Percentiles rank a stretch among this genome's conserved stretches.
Conservation (phyloP, 2,888 invertebrate genomes). For the Neelides folsomi region DNA sequence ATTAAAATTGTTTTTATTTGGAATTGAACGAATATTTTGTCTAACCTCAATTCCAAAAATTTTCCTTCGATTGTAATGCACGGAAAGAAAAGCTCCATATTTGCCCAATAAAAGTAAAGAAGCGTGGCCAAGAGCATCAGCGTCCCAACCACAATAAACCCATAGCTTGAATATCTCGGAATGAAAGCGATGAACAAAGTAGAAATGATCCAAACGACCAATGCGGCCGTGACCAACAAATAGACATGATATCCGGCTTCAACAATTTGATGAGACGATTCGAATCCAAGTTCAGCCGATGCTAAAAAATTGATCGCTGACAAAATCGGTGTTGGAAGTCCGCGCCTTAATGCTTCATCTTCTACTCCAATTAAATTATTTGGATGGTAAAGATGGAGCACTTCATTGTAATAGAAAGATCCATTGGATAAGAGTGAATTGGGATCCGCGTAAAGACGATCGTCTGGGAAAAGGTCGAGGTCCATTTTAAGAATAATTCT, state of each 20-base stretch:
- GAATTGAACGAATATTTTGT: neutral
- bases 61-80: constrained; percentile 28
- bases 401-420: constrained; percentile 13
- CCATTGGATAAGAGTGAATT: neutral
- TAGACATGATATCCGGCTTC: constrained; percentile 31
- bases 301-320: constrained; percentile 26
- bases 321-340: constrained; percentile 29
- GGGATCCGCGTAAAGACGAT: neutral
- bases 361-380: constrained; percentile 21
- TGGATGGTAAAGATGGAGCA: constrained; percentile 22
- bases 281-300: constrained; percentile 22
- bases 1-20: too few species aligned
- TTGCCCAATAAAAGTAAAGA: constrained; percentile 30
- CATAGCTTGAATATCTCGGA: constrained; percentile 29
- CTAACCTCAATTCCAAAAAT: constrained; percentile 26
- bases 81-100: constrained; percentile 18
- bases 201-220: constrained; percentile 22
- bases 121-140: constrained; percentile 22
- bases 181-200: constrained; percentile 25
- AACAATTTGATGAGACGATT: constrained; percentile 28
- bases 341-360: constrained; percentile 19
- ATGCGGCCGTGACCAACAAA: constrained; percentile 21
- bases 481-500: neutral
- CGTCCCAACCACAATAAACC: constrained; percentile 23
- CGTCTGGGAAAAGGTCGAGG: neutral